phyloP scores from a whole-genome alignment of 2,113 vertebrate species.

The Corynorhinus townsendii region DNA sequence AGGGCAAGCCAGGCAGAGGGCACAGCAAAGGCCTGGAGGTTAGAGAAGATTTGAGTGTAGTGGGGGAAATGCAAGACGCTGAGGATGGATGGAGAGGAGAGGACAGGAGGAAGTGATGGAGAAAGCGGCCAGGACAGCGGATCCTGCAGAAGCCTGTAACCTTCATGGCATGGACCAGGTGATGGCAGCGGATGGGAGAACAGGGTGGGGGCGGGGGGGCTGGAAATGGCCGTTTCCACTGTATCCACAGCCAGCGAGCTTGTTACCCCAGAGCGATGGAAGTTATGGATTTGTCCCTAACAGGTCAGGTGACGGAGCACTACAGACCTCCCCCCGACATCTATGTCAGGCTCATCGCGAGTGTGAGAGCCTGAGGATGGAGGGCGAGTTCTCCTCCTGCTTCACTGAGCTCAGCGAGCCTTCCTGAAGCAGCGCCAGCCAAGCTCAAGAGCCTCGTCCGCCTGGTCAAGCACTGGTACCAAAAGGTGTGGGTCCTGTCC shows the following conservation, averaged over 20 bases:
- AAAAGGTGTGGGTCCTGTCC: not conserved
- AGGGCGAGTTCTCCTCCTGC: constrained; percentile 62
- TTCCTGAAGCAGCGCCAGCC: not conserved
- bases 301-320: not conserved
- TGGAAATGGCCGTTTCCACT: fast-evolving
- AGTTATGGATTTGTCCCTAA: fast-evolving
- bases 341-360: not conserved
- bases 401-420: constrained; percentile 50
- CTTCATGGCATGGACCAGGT: not conserved
- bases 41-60: not conserved
- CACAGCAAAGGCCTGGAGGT: not conserved
- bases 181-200: not conserved
- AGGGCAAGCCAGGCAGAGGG: not conserved
- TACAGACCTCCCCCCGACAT: not conserved
- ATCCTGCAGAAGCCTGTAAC: not conserved
- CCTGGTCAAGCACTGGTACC: constrained; percentile 62
- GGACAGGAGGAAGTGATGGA: not conserved
- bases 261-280: too few species aligned
- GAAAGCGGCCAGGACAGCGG: not conserved
- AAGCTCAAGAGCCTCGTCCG: constrained; percentile 66
- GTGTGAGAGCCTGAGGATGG: fast-evolving
- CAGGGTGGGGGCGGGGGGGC: too few species aligned
- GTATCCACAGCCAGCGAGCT: fast-evolving
- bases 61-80: not conserved
- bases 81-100: not conserved